Evolutionary conservation across 2,797 vertebrate species (phyloP), one percentile per base, ranked within the genome.

Genomic region (Chrosomus eos): DNA sequence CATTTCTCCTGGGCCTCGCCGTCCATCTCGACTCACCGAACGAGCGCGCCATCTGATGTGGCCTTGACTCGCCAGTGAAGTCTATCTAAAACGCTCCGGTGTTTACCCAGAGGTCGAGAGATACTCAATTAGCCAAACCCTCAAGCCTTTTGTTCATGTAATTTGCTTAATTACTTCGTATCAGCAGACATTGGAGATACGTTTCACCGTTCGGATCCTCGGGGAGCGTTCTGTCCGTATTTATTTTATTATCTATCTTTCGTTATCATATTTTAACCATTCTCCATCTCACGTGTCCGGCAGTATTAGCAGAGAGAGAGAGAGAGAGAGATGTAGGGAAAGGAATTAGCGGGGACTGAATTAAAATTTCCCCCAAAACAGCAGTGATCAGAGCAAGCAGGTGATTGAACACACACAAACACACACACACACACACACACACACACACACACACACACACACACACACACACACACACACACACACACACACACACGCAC

Each of bases 161-260:
- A 95, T 95, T 94, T 94, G 89, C 92, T 92, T 94, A 95, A 95
- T 95, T 94, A 93, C 93, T 91, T 88, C 73, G 74, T 92, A 93
- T 94, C 92, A 90, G 92, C 92, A 86, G 90, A 91, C 93, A 88
- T 88, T 93, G 90, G 91, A 94, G 93, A 93, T 90, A 83, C 48
- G 88, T 90, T 92, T 62, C 87, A 88, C 90, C 66, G 68, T 88
- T 68, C 80, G 90, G 89, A 89, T 93, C 92, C 87, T 82, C 84
- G 28, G 88, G 92, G 92, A 92, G 86, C 64, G n/a, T 85, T 90
- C 85, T 77, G 87, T 90, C 91, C 92, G 82, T 92, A 90, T 94
- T 93, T 91, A 91, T 92, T 93, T 92, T 90, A 92, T 93, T 91
- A 86, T 90, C 87, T 73, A 45, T 86, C 31, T 89, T 90, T 83